These are phyloP conservation scores for Opisthograptis luteolata DNA, from an alignment of 2,888 invertebrate genomes.

Conservation along the genomic window DNA sequence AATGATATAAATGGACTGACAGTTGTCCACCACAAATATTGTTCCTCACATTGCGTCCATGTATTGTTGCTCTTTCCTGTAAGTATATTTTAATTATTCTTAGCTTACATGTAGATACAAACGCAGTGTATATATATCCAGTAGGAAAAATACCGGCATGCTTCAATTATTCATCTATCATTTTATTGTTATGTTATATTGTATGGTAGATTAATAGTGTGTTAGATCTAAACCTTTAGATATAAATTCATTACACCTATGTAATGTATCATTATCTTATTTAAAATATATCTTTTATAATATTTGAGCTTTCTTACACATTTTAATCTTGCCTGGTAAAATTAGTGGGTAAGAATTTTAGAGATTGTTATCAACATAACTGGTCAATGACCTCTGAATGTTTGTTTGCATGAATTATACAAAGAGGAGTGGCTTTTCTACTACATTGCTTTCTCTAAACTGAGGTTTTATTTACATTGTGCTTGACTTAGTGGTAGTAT, in stretches of 20 bases:
- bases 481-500: neutral
- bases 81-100: conserved; percentile 50
- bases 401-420: conserved; percentile 28
- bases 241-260: no score
- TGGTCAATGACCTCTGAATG: conserved; percentile 28
- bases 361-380: conserved; percentile 6
- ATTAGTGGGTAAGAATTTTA: neutral
- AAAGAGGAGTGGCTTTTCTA: conserved; percentile 8
- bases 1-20: conserved; percentile 55
- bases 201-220: no score
- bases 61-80: conserved; percentile 85
- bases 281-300: no score
- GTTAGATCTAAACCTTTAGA: no score
- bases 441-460: conserved; percentile 2
- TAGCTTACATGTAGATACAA: neutral
- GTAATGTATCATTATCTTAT: no score
- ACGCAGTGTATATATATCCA: neutral
- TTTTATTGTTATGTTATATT: no score
- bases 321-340: neutral
- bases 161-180: no score
- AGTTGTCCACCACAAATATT: conserved; percentile 43
- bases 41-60: conserved; percentile 73
- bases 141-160: neutral
- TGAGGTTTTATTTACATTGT: neutral
- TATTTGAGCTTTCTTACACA: neutral